Percentiles rank a stretch among this genome's conserved stretches.
Conservation (phyloP, 2,888 invertebrate genomes). For the Lithosia quadra region DNA sequence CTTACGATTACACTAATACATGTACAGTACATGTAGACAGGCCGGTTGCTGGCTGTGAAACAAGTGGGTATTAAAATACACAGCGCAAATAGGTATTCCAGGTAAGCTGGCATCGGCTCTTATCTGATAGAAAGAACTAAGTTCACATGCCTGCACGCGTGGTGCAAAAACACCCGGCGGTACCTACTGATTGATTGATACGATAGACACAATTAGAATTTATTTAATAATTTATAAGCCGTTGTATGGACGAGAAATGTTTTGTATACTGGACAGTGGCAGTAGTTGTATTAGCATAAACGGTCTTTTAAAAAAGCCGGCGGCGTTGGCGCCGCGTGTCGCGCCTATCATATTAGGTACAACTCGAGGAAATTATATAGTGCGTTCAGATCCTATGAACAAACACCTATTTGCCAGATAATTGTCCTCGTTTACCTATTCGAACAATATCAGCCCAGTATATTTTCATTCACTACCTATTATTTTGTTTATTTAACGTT, state of each 20-base stretch:
- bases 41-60: slow-evolving; percentile 18
- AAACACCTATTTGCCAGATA: slow-evolving; percentile 77
- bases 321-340: slow-evolving; percentile 79
- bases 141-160: slow-evolving; percentile 50
- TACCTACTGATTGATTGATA: slow-evolving; percentile 70
- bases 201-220: slow-evolving; percentile 74
- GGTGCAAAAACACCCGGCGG: slow-evolving; percentile 54
- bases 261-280: slow-evolving; percentile 51
- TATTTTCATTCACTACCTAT: slow-evolving; percentile 59
- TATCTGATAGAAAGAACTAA: slow-evolving; percentile 40
- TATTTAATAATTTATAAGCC: slow-evolving; percentile 80
- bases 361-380: slow-evolving; percentile 80
- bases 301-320: slow-evolving; percentile 78
- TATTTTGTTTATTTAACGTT: slow-evolving; percentile 54
- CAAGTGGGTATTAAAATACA: slow-evolving; percentile 25
- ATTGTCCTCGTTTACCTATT: slow-evolving; percentile 75
- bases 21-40: background rate
- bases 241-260: slow-evolving; percentile 66
- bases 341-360: slow-evolving; percentile 79
- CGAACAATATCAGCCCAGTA: slow-evolving; percentile 60
- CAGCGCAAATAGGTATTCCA: slow-evolving; percentile 18
- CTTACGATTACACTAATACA: too few relatives aligned
- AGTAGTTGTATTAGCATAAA: slow-evolving; percentile 78
- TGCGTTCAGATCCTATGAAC: slow-evolving; percentile 75
- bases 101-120: slow-evolving; percentile 26